phyloP scores from a whole-genome alignment of 2,113 vertebrate genomes.

The Accipiter virgatus region DNA sequence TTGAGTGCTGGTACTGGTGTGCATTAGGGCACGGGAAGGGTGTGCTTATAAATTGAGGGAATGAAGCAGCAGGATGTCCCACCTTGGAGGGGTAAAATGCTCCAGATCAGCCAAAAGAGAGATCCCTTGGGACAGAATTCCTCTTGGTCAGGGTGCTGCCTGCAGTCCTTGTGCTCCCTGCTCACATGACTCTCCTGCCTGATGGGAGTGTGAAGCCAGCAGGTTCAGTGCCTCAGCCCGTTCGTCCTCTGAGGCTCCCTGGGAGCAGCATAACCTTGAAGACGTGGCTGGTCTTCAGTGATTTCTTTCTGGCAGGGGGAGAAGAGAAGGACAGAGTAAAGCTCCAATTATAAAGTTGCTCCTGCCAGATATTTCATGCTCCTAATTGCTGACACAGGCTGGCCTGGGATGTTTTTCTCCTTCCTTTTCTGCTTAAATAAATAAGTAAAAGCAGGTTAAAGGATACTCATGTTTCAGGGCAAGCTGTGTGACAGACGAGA shows the following conservation, averaged over 20 bases:
- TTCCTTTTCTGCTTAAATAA: neutral
- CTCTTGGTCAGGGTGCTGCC: neutral
- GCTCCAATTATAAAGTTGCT: neutral
- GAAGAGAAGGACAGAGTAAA: neutral
- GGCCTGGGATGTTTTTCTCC: neutral
- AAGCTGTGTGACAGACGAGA: neutral
- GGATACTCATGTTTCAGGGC: neutral
- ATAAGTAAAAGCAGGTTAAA: neutral
- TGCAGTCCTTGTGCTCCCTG: neutral
- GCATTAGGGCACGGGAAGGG: neutral
- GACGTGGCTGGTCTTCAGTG: neutral
- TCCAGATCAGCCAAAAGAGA: neutral
- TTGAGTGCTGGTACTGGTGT: neutral
- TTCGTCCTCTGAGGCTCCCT: fast-evolving
- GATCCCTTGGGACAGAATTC: neutral
- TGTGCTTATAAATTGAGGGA: fast-evolving
- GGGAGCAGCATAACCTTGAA: neutral
- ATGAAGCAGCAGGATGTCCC: neutral
- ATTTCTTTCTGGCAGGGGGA: neutral
- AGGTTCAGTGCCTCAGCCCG: fast-evolving
- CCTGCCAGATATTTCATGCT: neutral
- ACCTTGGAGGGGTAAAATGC: neutral
- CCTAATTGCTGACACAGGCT: slow-evolving; percentile 30
- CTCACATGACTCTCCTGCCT: neutral
- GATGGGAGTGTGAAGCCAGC: fast-evolving